Evolutionary conservation across 2,888 invertebrate genomes (phyloP), one percentile per base, ranked within the genome.

Genomic region (Flabesymbios commensalis): DNA sequence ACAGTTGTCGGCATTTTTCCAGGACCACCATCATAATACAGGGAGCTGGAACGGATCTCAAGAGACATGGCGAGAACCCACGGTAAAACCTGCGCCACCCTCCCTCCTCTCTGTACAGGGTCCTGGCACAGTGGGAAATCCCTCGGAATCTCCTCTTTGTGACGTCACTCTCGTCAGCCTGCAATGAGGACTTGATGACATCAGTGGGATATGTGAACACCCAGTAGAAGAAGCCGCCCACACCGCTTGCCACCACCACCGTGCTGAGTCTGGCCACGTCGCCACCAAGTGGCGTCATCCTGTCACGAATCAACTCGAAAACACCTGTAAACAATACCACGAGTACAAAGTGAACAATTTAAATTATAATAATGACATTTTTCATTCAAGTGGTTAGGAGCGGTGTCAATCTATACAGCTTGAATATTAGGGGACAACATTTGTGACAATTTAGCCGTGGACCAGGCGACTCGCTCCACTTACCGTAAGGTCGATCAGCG

Each of bases 41-140:
- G 54, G 69, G 70, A 32, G 69, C 70, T 24, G 71, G 71, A 1
- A 71, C 53, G 2, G 71, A 62, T 31, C 70, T 51, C 67, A 70
- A 59, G 14, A 71, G 51, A 48, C 68, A 69, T 1, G 70, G 67
- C 3, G 60, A 45, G 48, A 69, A 67, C 5, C 70, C 71, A n/a
- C 57, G 47, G 55, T 57, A 71, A 55, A 70, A 71, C 47, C 60
- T 60, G 36, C 52, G 52, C 57, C 55, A 54, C 1, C 70, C 68
- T 5, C 68, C 68, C 33, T 71, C 70, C 48, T 67, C 63, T 19
- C 17, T 5, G 29, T 71, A 71, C 42, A 71, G 43, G 31, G 60
- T 48, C 56, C 31, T 32, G 3, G 61, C 65, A 43, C 70, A 71
- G 59, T 71, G 64, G 0, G 56, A n/a, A 33, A 65, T 56, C 32